These are phyloP conservation scores for Tetramorium bicarinatum DNA, from an alignment of 2,888 invertebrate genomes.

Conservation along the genomic window DNA sequence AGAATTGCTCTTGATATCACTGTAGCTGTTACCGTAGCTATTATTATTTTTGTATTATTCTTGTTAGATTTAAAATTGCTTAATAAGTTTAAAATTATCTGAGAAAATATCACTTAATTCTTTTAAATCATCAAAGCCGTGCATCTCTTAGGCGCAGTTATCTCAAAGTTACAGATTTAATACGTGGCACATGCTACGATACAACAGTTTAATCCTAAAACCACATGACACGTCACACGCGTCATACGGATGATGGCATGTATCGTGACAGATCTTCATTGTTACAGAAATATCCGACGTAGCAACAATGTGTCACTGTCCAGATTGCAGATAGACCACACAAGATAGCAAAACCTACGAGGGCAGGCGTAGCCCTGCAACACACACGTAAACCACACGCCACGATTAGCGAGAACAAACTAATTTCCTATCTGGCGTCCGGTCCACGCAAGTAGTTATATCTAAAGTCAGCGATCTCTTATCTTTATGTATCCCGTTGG, in stretches of 20 bases:
- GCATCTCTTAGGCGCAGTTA: neutral
- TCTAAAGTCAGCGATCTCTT: slow-evolving; percentile 37
- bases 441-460: slow-evolving; percentile 46
- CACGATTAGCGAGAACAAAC: slow-evolving; percentile 53
- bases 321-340: slow-evolving; percentile 49
- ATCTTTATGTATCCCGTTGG: slow-evolving; percentile 9
- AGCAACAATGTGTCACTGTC: slow-evolving; percentile 59
- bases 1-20: neutral
- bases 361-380: slow-evolving; percentile 24
- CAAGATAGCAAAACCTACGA: slow-evolving; percentile 55
- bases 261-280: slow-evolving; percentile 55
- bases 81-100: neutral
- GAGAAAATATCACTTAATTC: neutral
- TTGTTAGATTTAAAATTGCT: neutral
- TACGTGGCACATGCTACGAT: neutral
- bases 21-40: neutral
- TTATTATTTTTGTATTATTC: neutral
- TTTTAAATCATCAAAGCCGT: neutral
- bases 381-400: slow-evolving; percentile 49
- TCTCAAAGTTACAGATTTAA: slow-evolving; percentile 3
- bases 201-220: slow-evolving; percentile 40
- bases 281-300: slow-evolving; percentile 52
- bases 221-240: slow-evolving; percentile 20
- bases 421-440: slow-evolving; percentile 52
- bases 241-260: slow-evolving; percentile 31